Percentiles rank a stretch among this genome's conserved stretches.
Evolutionary conservation across 2,113 vertebrate genomes (phyloP).

Genomic region (Chitala chitala): DNA sequence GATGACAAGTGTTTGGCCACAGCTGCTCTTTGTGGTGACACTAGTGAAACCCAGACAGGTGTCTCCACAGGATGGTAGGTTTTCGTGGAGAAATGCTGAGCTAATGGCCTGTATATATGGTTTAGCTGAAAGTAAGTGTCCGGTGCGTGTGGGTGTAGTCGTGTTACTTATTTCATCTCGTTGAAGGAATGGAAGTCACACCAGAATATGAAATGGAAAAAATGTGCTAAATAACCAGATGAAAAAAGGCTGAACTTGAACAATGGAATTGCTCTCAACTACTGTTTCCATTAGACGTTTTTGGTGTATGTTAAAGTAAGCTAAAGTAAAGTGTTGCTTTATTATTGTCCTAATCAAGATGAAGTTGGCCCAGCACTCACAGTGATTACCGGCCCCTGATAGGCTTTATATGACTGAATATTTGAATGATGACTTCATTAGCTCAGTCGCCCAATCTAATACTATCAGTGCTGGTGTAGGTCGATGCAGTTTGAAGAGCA

Average conservation of each 20-base stretch:
- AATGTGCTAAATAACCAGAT: no score
- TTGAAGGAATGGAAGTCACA: no score
- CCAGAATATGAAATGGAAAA: no score
- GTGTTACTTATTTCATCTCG: no score
- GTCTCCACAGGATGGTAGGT: background rate
- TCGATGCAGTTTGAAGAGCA: slow-evolving; percentile 37
- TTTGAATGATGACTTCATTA: slow-evolving; percentile 57
- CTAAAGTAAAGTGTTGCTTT: slow-evolving; percentile 58
- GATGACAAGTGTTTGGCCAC: background rate
- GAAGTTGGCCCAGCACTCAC: slow-evolving; percentile 45
- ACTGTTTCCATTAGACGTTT: slow-evolving; percentile 46
- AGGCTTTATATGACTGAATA: slow-evolving; percentile 53
- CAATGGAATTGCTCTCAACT: no score
- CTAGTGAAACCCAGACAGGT: background rate
- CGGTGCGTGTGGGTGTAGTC: background rate
- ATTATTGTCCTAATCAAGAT: slow-evolving; percentile 61
- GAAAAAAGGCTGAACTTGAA: no score
- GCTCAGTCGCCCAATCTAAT: slow-evolving; percentile 50
- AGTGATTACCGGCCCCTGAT: slow-evolving; percentile 46
- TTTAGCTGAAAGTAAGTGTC: background rate
- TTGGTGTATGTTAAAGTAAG: slow-evolving; percentile 44
- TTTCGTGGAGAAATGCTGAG: background rate
- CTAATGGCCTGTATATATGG: background rate
- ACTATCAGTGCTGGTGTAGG: slow-evolving; percentile 42
- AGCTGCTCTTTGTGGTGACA: background rate